phyloP scores from a whole-genome alignment of 2,797 vertebrate genomes.

The Sphenodon punctatus region DNA sequence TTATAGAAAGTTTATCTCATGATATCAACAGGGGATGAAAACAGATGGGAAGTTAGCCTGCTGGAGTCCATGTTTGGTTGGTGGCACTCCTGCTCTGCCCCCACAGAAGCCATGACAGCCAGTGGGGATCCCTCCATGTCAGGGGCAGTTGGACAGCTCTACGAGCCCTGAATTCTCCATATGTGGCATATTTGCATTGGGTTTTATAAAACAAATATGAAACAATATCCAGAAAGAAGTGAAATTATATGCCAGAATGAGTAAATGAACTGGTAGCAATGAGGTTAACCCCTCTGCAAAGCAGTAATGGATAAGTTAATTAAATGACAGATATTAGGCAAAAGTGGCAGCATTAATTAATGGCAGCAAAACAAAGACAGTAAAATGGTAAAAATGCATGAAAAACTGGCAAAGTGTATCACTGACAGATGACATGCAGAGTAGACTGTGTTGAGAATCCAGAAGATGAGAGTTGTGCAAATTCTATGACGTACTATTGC shows the following conservation, averaged over 20 bases:
- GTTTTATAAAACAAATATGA: too few relatives aligned
- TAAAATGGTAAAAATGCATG: slow-evolving; percentile 35
- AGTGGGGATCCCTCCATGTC: too few relatives aligned
- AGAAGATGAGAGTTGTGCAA: not conserved
- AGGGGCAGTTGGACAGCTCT: too few relatives aligned
- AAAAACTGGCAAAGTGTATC: slow-evolving; percentile 27
- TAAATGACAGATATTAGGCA: slow-evolving; percentile 40
- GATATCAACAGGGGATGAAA: too few relatives aligned
- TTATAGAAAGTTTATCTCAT: too few relatives aligned
- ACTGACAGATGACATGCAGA: slow-evolving; percentile 4
- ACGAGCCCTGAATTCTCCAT: too few relatives aligned
- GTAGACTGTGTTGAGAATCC: not conserved
- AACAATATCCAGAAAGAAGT: slow-evolving; percentile 24
- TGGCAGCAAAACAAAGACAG: slow-evolving; percentile 6
- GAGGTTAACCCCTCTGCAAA: slow-evolving; percentile 44
- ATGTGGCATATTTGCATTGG: too few relatives aligned
- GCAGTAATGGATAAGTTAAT: slow-evolving; percentile 30
- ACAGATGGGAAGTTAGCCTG: too few relatives aligned
- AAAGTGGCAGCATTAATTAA: slow-evolving; percentile 52
- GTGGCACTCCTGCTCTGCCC: too few relatives aligned
- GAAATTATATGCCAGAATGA: slow-evolving; percentile 28
- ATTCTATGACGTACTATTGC: not conserved
- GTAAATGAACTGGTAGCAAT: slow-evolving; percentile 45
- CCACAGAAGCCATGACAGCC: too few relatives aligned
- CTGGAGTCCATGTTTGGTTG: too few relatives aligned